phyloP scores from a whole-genome alignment of 2,888 invertebrate genomes.

The Elmis aenea region DNA sequence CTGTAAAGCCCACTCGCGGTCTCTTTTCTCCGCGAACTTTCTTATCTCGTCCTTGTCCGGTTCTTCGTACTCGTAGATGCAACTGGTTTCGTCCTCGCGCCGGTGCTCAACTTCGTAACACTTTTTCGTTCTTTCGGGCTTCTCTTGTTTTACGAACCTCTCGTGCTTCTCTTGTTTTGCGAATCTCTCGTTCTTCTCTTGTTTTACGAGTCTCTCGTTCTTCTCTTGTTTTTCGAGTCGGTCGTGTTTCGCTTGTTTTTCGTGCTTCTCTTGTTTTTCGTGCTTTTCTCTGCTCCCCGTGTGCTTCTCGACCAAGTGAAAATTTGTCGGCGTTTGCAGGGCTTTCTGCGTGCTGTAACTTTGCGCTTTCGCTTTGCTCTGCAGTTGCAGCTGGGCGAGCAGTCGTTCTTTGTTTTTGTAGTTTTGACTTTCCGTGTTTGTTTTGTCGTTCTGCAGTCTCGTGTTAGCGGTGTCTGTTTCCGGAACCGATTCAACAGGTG shows the following conservation, averaged over 20 bases:
- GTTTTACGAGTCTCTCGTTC: conserved; percentile 4
- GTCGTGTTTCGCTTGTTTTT: no score
- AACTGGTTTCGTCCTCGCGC: conserved; percentile 24
- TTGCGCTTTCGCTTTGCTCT: conserved; percentile 35
- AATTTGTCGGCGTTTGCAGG: no score
- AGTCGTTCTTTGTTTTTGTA: conserved; percentile 36
- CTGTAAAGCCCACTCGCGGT: conserved; percentile 45
- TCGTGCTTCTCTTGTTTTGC: conserved; percentile 6
- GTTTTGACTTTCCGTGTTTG: conserved; percentile 17
- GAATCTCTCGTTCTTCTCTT: conserved; percentile 6
- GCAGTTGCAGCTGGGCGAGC: conserved; percentile 40
- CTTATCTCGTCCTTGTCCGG: conserved; percentile 45
- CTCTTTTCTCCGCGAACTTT: conserved; percentile 44
- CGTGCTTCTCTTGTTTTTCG: background rate
- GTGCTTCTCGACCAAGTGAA: no score
- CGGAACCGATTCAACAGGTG: background rate
- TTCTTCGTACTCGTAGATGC: conserved; percentile 43
- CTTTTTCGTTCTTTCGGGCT: conserved; percentile 1
- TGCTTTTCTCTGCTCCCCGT: no score
- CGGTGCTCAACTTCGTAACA: background rate
- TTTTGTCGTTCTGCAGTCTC: conserved; percentile 1
- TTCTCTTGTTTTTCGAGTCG: no score
- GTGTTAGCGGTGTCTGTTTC: conserved; percentile 5
- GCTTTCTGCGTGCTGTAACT: no score
- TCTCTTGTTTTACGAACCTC: no score